A percentile compares a stretch with the other conserved stretches of the same genome.
Evolutionary conservation across 2,113 vertebrate genomes (phyloP).

Genomic region (Abramis brama): DNA sequence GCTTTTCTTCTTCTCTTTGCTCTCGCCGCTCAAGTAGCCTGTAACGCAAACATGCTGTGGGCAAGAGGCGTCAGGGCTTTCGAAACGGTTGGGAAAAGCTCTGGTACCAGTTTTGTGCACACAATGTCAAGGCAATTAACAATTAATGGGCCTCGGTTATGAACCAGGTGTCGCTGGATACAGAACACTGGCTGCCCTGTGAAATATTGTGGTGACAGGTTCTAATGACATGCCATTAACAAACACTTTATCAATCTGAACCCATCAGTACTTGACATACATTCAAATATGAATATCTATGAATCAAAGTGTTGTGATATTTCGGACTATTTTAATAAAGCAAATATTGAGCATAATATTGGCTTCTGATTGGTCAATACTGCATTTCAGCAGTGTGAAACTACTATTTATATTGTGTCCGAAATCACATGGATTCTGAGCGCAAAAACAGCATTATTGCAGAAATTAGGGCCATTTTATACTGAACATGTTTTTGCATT

Average conservation of each 20-base stretch:
- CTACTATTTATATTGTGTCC: background rate
- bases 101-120: constrained; percentile 30
- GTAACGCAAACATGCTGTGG: constrained; percentile 58
- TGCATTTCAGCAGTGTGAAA: background rate
- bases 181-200: constrained; percentile 10
- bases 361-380: background rate
- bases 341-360: background rate
- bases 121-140: constrained; percentile 34
- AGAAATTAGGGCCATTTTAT: background rate
- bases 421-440: background rate
- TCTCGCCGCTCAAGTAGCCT: constrained; percentile 48
- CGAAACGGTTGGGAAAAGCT: constrained; percentile 1
- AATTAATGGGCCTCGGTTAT: constrained; percentile 17
- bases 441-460: background rate
- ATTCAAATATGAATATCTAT: background rate
- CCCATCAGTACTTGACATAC: background rate
- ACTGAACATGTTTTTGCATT: background rate
- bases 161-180: constrained; percentile 22
- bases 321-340: background rate
- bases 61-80: constrained; percentile 19
- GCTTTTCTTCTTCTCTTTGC: constrained; percentile 40
- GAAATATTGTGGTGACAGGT: background rate
- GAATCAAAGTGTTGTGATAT: background rate
- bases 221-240: constrained; percentile 1
- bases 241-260: background rate